These are phyloP conservation scores for Nematostella vectensis DNA, from an alignment of 92 coral and sea anemone genomes.

Conservation along the genomic window DNA sequence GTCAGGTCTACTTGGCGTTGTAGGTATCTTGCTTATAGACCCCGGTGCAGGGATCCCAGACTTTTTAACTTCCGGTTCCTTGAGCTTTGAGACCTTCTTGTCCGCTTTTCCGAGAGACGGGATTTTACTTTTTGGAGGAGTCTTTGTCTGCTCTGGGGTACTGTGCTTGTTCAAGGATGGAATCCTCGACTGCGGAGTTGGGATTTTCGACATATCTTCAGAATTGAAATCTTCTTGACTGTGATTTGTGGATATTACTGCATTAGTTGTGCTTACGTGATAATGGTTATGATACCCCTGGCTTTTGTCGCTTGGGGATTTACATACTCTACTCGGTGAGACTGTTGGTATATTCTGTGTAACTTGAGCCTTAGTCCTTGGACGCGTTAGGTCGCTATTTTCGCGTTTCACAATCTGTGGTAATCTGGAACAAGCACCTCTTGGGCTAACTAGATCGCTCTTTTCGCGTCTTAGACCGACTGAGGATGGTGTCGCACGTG, in stretches of 20 bases:
- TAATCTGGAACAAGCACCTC: constrained; percentile 18
- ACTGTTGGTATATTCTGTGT: not conserved
- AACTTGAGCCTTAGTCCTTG: constrained; percentile 4
- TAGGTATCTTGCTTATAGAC: constrained; percentile 43
- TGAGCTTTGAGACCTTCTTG: constrained; percentile 24
- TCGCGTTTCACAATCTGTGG: constrained; percentile 43
- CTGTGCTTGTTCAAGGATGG: constrained; percentile 45
- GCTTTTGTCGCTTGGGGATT: not conserved
- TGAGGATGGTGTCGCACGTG: constrained; percentile 49
- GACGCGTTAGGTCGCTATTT: constrained; percentile 21
- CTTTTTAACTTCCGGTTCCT: constrained; percentile 35
- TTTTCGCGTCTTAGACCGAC: constrained; percentile 45
- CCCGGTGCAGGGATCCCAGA: constrained; percentile 60
- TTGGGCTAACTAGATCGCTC: constrained; percentile 21
- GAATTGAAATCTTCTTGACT: not conserved
- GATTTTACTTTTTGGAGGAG: constrained; percentile 71
- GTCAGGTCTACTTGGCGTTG: constrained; percentile 46
- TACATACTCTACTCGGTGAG: not conserved
- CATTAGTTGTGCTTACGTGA: not conserved
- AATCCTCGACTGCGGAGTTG: constrained; percentile 66
- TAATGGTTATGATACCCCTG: not conserved
- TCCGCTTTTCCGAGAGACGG: constrained; percentile 62
- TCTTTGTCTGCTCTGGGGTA: constrained; percentile 29
- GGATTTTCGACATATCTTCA: constrained; percentile 76
- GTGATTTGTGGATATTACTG: not conserved